These are phyloP conservation scores for Lasioglossum villosulum DNA, from an alignment of 2,888 invertebrate genomes.

Conservation along the genomic window DNA sequence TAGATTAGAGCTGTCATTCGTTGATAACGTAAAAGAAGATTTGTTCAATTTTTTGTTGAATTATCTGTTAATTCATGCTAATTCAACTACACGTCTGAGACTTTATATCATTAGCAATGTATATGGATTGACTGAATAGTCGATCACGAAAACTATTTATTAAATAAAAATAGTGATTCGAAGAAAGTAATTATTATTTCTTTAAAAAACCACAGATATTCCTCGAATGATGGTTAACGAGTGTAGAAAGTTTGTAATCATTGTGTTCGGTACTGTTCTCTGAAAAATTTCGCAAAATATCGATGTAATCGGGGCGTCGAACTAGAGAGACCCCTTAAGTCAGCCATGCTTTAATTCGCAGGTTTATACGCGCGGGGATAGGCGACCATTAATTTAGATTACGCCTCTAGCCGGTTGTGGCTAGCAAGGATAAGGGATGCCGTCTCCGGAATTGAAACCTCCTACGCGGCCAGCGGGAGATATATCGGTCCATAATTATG, in stretches of 20 bases:
- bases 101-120: neutral
- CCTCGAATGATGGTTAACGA: neutral
- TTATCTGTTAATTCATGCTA: neutral
- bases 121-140: neutral
- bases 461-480: slow-evolving; percentile 44
- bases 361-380: slow-evolving; percentile 55
- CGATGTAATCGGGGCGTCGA: neutral
- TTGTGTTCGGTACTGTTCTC: too few relatives aligned
- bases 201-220: neutral
- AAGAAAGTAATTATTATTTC: neutral
- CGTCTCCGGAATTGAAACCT: slow-evolving; percentile 61
- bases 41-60: too few relatives aligned
- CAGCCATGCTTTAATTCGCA: slow-evolving; percentile 62
- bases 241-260: neutral
- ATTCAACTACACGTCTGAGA: neutral
- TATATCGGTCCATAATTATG: slow-evolving; percentile 10
- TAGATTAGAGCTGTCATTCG: too few relatives aligned
- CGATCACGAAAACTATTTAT: neutral
- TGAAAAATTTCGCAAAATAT: neutral
- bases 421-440: slow-evolving; percentile 61
- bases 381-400: slow-evolving; percentile 75
- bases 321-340: slow-evolving; percentile 35
- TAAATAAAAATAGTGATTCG: neutral
- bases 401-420: slow-evolving; percentile 69
- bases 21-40: too few relatives aligned